phyloP scores from a whole-genome alignment of 2,113 vertebrate genomes.

The Pampusana beccarii region DNA sequence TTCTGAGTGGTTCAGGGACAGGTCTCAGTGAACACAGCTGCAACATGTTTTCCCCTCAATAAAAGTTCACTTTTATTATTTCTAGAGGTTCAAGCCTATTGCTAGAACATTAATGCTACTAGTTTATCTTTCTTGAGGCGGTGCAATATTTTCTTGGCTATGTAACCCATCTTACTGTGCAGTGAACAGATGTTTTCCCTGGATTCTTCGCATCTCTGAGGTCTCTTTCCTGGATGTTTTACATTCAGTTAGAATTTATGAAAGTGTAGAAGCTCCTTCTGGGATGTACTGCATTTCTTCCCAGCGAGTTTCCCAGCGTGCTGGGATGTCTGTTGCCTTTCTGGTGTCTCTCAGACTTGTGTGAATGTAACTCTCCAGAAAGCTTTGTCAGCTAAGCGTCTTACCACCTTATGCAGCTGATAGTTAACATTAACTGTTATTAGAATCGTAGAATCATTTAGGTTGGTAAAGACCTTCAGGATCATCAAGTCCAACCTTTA shows the following conservation, averaged over 20 bases:
- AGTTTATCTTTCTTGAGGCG: conserved; percentile 44
- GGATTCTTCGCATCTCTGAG: conserved; percentile 60
- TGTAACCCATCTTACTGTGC: conserved; percentile 19
- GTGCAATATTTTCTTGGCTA: conserved; percentile 58
- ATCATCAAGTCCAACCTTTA: too few relatives aligned
- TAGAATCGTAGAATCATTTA: too few relatives aligned
- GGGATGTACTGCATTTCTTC: conserved; percentile 51
- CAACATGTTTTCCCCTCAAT: neutral
- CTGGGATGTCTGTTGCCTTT: neutral
- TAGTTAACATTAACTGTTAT: neutral
- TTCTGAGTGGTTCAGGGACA: neutral
- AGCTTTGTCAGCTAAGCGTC: neutral
- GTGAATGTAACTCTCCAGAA: neutral
- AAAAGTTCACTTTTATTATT: neutral
- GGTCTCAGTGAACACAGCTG: neutral
- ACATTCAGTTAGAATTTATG: conserved; percentile 58
- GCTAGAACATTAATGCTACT: conserved; percentile 1
- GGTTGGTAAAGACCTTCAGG: too few relatives aligned
- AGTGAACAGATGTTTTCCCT: conserved; percentile 46
- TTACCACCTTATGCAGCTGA: neutral
- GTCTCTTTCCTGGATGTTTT: conserved; percentile 58
- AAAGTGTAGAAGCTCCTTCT: conserved; percentile 53
- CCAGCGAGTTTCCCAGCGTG: neutral
- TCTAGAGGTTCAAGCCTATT: neutral
- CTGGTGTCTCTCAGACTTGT: neutral